phyloP scores from a whole-genome alignment of 2,888 invertebrate genomes.

The Clivina fossor region DNA sequence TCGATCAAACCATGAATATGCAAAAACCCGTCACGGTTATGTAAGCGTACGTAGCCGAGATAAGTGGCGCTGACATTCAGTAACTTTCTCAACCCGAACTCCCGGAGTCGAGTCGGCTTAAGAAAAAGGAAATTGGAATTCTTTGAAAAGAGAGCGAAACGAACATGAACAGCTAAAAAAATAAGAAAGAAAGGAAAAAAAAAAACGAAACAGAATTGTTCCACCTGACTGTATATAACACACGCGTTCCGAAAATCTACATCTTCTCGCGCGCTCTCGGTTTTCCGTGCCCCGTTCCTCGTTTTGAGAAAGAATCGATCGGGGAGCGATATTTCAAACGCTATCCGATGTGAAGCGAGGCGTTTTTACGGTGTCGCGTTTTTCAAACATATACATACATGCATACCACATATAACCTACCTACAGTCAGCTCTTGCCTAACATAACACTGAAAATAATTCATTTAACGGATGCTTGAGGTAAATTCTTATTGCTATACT shows the following conservation, averaged over 20 bases:
- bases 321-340: constrained; percentile 33
- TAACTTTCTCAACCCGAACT: no score
- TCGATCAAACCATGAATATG: constrained; percentile 16
- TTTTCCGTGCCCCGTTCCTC: neutral
- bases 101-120: constrained; percentile 13
- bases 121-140: constrained; percentile 32
- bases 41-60: no score
- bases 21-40: constrained; percentile 4
- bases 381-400: constrained; percentile 33
- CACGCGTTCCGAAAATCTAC: no score
- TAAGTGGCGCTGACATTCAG: constrained; percentile 20
- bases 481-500: no score
- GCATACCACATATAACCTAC: no score
- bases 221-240: constrained; percentile 21
- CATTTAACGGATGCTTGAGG: no score
- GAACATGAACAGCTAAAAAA: no score
- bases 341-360: constrained; percentile 33
- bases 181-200: no score
- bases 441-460: no score
- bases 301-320: constrained; percentile 20
- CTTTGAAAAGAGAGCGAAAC: constrained; percentile 19
- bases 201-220: constrained; percentile 22
- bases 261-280: neutral
- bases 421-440: no score
- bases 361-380: constrained; percentile 34